Percentiles rank a stretch among this genome's conserved stretches.
Evolutionary conservation across 2,888 invertebrate species (phyloP).

Genomic region (Sthenelais limicola): DNA sequence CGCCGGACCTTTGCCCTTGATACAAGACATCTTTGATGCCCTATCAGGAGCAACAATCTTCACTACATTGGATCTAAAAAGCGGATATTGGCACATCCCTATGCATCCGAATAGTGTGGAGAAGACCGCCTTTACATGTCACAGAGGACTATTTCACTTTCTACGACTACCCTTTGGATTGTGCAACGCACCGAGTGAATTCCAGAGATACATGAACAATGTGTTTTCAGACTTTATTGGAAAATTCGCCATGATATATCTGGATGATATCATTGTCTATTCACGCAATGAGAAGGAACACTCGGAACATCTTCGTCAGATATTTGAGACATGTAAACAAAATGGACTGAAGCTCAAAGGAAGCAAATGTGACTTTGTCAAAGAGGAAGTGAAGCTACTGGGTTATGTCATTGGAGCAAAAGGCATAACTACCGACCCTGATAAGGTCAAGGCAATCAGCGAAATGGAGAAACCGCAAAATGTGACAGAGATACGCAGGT

Average conservation of each 20-base stretch:
- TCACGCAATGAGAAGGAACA: slow-evolving; percentile 37
- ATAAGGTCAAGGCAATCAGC: slow-evolving; percentile 43
- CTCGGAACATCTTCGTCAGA: slow-evolving; percentile 26
- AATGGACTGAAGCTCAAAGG: slow-evolving; percentile 45
- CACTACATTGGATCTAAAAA: slow-evolving; percentile 41
- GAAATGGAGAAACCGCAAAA: slow-evolving; percentile 28
- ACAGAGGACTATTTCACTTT: slow-evolving; percentile 44
- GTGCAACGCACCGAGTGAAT: slow-evolving; percentile 44
- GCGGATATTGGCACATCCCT: slow-evolving; percentile 46
- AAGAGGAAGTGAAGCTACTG: slow-evolving; percentile 40
- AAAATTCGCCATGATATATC: slow-evolving; percentile 38
- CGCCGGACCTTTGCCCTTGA: slow-evolving; percentile 43
- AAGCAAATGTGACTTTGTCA: slow-evolving; percentile 45
- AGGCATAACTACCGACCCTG: slow-evolving; percentile 45
- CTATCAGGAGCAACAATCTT: slow-evolving; percentile 39
- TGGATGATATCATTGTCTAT: slow-evolving; percentile 47
- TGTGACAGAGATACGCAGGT: slow-evolving; percentile 6
- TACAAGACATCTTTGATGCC: slow-evolving; percentile 48
- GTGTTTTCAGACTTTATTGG: slow-evolving; percentile 19
- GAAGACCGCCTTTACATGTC: slow-evolving; percentile 46
- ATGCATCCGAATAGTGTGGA: slow-evolving; percentile 25
- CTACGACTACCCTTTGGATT: slow-evolving; percentile 45
- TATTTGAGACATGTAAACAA: slow-evolving; percentile 40
- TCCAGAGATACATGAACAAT: slow-evolving; percentile 43
- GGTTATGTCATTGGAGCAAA: slow-evolving; percentile 41